phyloP scores from a whole-genome alignment of 1,140 invertebrate species.

The Bombus polaris region DNA sequence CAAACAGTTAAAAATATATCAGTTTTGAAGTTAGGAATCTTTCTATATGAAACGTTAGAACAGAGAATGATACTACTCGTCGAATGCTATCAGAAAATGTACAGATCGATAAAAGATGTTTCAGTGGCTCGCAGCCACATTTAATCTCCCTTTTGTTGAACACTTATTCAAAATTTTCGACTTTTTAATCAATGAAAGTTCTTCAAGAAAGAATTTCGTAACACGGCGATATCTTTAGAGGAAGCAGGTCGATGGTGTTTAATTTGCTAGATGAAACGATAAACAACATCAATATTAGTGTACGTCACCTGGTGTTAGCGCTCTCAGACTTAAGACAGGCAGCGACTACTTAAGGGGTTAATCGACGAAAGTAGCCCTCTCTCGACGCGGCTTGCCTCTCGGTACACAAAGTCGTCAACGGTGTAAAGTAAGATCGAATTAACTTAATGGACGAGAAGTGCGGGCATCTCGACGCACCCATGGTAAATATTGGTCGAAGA shows the following conservation, averaged over 20 bases:
- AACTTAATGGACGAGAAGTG: slow-evolving; percentile 65
- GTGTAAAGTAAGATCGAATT: slow-evolving; percentile 59
- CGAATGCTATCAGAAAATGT: too few relatives aligned
- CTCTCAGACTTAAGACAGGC: neutral
- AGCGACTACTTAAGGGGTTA: slow-evolving; percentile 19
- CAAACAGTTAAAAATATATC: too few relatives aligned
- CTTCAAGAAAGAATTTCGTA: too few relatives aligned
- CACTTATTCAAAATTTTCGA: neutral
- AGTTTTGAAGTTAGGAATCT: too few relatives aligned
- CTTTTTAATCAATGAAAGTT: neutral
- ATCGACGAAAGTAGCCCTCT: slow-evolving; percentile 22
- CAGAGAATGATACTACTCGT: too few relatives aligned
- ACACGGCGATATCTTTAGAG: too few relatives aligned
- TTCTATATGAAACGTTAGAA: too few relatives aligned
- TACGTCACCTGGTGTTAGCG: neutral
- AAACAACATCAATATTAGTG: slow-evolving; percentile 12
- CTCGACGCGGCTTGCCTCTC: neutral
- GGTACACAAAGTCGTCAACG: slow-evolving; percentile 19
- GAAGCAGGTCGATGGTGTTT: neutral
- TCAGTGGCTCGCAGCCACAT: too few relatives aligned
- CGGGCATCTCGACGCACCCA: slow-evolving; percentile 55
- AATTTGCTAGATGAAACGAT: neutral
- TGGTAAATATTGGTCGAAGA: slow-evolving; percentile 60
- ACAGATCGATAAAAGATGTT: too few relatives aligned
- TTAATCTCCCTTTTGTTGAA: too few relatives aligned